A percentile compares a stretch with the other conserved stretches of the same genome.
Conservation (phyloP, 92 coral and sea anemone species). For the Heliopora coerulea region DNA sequence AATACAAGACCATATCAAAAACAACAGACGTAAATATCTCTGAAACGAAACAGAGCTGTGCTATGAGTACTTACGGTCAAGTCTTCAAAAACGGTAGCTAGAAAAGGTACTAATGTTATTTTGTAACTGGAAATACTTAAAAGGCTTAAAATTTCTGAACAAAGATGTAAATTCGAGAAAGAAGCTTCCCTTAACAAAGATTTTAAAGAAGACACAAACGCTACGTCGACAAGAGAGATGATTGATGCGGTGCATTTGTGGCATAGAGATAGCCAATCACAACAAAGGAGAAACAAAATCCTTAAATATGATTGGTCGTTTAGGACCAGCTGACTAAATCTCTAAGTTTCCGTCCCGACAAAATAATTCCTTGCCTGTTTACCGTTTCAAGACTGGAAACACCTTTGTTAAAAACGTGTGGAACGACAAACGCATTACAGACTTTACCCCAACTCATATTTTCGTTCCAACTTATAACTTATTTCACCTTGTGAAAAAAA, state of each 20-base stretch:
- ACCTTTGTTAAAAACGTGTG: no score
- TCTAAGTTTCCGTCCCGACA: slow-evolving; percentile 22
- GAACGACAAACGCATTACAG: no score
- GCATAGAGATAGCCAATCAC: slow-evolving; percentile 36
- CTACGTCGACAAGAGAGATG: slow-evolving; percentile 2
- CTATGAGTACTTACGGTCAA: slow-evolving; percentile 23
- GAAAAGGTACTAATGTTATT: background rate
- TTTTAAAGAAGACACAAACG: slow-evolving; percentile 23
- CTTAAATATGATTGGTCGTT: slow-evolving; percentile 31
- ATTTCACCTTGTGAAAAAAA: background rate
- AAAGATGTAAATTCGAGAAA: background rate
- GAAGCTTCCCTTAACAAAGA: no score
- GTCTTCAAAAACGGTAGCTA: background rate
- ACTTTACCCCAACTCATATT: no score
- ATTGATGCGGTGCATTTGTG: slow-evolving; percentile 3
- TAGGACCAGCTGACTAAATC: slow-evolving; percentile 30
- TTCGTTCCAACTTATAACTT: no score
- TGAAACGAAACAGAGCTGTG: slow-evolving; percentile 19
- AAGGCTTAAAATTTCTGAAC: background rate
- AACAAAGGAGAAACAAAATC: background rate
- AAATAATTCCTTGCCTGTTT: background rate
- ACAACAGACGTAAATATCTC: slow-evolving; percentile 16
- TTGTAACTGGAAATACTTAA: background rate
- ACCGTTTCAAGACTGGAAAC: no score
- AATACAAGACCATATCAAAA: background rate